phyloP scores from a whole-genome alignment of 2,797 vertebrate genomes.

The Sorex maritimensis region DNA sequence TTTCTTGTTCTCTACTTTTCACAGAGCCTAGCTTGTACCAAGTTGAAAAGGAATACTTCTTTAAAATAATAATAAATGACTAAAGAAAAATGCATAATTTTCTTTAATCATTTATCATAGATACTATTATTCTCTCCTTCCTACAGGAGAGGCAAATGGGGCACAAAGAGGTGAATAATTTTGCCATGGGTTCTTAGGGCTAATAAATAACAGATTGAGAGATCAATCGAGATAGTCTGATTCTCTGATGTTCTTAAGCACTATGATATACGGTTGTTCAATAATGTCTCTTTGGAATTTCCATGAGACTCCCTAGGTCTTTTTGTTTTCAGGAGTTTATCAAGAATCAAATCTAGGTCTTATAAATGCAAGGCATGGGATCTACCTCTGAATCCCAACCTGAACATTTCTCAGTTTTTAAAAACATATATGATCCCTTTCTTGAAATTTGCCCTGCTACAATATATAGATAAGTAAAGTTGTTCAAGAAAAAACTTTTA shows the following conservation, averaged over 20 bases:
- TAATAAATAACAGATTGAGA: background rate
- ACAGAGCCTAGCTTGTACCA: background rate
- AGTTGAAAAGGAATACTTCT: background rate
- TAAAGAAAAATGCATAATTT: background rate
- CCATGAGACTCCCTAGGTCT: background rate
- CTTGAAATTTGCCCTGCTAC: background rate
- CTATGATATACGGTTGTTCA: background rate
- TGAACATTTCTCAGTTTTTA: constrained; percentile 1
- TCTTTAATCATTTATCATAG: background rate
- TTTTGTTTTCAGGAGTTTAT: too few species aligned
- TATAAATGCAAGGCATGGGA: too few species aligned
- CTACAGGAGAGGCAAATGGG: background rate
- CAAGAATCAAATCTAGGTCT: too few species aligned
- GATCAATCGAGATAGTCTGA: background rate
- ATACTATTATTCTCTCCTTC: background rate
- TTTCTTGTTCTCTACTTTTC: background rate
- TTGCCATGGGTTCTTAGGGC: background rate
- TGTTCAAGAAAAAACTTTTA: background rate
- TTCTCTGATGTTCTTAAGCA: background rate
- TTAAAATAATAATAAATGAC: background rate
- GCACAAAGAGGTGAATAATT: background rate
- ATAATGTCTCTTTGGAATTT: background rate
- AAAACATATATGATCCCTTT: background rate
- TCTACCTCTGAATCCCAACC: too few species aligned
- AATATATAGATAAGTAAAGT: constrained; percentile 5